Evolutionary conservation across 2,113 vertebrate species (phyloP).

Genomic region (Pongo abelii): DNA sequence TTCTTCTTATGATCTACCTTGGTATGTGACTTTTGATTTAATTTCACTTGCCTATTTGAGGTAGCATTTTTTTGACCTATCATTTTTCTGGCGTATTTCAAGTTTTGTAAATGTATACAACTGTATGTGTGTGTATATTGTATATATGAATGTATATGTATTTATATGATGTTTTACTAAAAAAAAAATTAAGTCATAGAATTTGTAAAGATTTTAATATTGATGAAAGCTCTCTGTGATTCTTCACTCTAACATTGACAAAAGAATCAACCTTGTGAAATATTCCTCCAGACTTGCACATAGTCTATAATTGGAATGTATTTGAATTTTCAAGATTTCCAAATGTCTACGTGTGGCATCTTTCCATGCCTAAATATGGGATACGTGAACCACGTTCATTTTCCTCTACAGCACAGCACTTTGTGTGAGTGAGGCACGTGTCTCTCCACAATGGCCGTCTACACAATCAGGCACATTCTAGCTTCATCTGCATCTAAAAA

Average conservation of each 20-base stretch:
- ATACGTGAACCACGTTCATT: rapidly evolving
- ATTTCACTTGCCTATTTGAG: slow-evolving; percentile 8
- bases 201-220: background rate
- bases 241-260: background rate
- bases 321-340: background rate
- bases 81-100: background rate
- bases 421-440: background rate
- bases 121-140: background rate
- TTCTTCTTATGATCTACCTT: background rate
- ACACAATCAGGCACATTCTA: background rate
- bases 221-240: background rate
- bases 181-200: background rate
- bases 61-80: background rate
- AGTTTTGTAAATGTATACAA: background rate
- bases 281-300: background rate
- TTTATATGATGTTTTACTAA: background rate
- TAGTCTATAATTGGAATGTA: background rate
- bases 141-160: background rate
- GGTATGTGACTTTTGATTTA: background rate
- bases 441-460: background rate
- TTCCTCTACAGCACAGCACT: background rate
- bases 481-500: slow-evolving; percentile 43
- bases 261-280: background rate
- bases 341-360: background rate
- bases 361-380: background rate